Conservation (phyloP, 2,888 invertebrate genomes). For the Trissonchulus latispiculum region DNA sequence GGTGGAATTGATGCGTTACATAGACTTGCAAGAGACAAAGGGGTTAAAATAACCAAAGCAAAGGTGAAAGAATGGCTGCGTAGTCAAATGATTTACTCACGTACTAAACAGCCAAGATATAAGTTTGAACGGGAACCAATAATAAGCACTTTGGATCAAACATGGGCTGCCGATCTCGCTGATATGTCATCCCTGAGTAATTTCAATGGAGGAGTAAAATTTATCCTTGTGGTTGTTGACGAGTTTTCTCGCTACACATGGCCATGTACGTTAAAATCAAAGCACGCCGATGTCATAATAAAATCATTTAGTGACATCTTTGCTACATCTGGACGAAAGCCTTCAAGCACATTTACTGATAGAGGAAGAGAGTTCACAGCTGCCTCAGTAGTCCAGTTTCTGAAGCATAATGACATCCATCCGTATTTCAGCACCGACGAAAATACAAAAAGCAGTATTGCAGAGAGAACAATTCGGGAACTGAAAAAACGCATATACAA, state of each 20-base stretch:
- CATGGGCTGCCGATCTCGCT: too few species aligned
- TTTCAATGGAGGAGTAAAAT: not conserved
- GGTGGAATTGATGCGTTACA: not conserved
- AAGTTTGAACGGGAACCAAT: not conserved
- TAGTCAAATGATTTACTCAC: not conserved
- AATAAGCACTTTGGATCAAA: not conserved
- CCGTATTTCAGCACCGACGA: not conserved
- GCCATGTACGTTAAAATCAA: not conserved
- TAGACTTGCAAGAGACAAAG: not conserved
- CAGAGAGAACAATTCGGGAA: conserved; percentile 5
- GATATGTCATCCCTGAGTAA: too few species aligned
- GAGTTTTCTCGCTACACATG: conserved; percentile 1
- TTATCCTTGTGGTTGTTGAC: not conserved
- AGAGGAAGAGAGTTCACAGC: not conserved
- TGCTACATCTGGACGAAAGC: not conserved
- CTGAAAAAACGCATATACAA: conserved; percentile 1
- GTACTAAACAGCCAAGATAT: not conserved
- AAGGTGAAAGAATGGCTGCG: not conserved
- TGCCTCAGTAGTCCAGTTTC: not conserved
- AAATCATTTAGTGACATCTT: not conserved
- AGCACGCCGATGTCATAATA: not conserved
- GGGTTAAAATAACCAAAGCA: not conserved
- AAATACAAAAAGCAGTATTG: not conserved
- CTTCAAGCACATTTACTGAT: not conserved
- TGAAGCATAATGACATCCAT: not conserved